These are phyloP conservation scores for Aphaenogaster rudis DNA, from an alignment of 1,140 invertebrate genomes.

Conservation along the genomic window DNA sequence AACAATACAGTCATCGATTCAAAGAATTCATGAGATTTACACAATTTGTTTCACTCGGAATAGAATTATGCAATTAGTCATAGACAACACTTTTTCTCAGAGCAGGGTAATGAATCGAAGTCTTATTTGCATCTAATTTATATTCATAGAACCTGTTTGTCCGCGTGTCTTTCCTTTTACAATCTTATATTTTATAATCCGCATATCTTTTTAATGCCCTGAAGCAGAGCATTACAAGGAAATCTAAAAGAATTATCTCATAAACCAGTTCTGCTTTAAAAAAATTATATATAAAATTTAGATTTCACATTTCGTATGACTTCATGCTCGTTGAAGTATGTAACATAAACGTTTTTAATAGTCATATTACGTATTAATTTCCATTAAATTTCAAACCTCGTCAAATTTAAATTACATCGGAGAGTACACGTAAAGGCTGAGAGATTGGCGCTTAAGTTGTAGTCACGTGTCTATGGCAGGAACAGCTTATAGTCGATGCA, in stretches of 20 bases:
- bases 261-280: neutral
- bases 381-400: neutral
- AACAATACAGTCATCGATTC: conserved; percentile 5
- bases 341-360: neutral
- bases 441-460: neutral
- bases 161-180: conserved; percentile 4
- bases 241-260: neutral
- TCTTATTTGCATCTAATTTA: conserved; percentile 26
- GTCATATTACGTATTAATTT: neutral
- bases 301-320: neutral
- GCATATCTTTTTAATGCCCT: neutral
- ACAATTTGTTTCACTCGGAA: neutral
- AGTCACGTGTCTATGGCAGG: neutral
- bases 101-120: neutral
- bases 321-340: neutral
- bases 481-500: neutral
- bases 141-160: conserved; percentile 43
- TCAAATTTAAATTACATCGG: conserved; percentile 5
- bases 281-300: conserved; percentile 12
- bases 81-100: neutral
- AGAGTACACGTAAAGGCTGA: neutral
- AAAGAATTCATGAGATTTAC: neutral
- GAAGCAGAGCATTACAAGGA: conserved; percentile 1
- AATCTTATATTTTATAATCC: conserved; percentile 14
- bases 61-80: conserved; percentile 4